A percentile compares a stretch with the other conserved stretches of the same genome.
These are phyloP conservation scores for Portevinia maculata DNA, from an alignment of 2,888 invertebrate genomes.

Conservation along the genomic window DNA sequence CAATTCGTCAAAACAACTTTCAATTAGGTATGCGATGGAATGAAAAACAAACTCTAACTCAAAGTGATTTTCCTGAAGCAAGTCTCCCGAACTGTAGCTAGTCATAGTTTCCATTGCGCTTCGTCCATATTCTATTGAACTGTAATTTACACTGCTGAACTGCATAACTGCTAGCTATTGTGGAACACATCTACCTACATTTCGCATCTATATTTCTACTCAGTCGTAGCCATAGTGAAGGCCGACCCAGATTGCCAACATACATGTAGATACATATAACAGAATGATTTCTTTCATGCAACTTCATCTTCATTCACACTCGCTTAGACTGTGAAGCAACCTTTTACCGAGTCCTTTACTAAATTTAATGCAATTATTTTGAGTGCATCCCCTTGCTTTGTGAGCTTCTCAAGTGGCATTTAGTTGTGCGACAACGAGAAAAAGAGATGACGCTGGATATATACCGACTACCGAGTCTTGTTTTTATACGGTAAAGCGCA, in stretches of 20 bases:
- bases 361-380: slow-evolving; percentile 73
- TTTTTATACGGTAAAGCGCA: slow-evolving; percentile 6
- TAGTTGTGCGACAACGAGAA: slow-evolving; percentile 57
- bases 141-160: slow-evolving; percentile 4
- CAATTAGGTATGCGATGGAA: slow-evolving; percentile 4
- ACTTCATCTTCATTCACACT: slow-evolving; percentile 66
- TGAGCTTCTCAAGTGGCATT: slow-evolving; percentile 69
- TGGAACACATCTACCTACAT: slow-evolving; percentile 6
- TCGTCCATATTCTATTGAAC: slow-evolving; percentile 10
- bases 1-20: slow-evolving; percentile 2
- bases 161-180: background rate
- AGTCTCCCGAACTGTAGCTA: slow-evolving; percentile 24
- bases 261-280: background rate
- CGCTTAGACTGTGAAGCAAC: slow-evolving; percentile 69
- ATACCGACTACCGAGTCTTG: background rate
- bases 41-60: background rate
- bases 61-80: slow-evolving; percentile 8
- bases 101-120: background rate
- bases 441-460: slow-evolving; percentile 2
- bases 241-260: slow-evolving; percentile 27
- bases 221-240: no score
- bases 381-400: slow-evolving; percentile 73
- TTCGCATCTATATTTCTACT: slow-evolving; percentile 1
- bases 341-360: slow-evolving; percentile 71
- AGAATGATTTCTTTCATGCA: slow-evolving; percentile 13